Evolutionary conservation across 1,140 invertebrate genomes (phyloP).

Genomic region (Homalodisca vitripennis): DNA sequence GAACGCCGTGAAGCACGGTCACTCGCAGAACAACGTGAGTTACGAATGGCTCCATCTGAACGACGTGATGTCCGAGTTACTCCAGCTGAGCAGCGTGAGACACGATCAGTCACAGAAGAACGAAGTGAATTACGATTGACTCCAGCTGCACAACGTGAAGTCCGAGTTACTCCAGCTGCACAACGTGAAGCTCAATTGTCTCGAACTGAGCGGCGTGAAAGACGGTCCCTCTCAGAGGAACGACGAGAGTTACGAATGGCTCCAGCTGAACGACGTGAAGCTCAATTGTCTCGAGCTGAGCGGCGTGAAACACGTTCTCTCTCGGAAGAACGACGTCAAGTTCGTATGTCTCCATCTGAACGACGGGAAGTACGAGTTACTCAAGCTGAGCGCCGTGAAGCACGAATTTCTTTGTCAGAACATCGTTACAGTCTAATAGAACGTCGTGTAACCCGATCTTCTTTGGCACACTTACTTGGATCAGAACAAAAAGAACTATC

Average conservation of each 20-base stretch:
- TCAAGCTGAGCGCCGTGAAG: background rate
- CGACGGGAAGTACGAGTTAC: background rate
- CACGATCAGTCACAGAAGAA: background rate
- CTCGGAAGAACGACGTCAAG: background rate
- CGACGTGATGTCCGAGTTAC: background rate
- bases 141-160: slow-evolving; percentile 17
- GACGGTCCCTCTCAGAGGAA: background rate
- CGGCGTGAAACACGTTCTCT: background rate
- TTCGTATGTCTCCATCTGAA: slow-evolving; percentile 6
- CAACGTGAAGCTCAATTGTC: background rate
- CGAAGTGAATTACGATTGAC: background rate
- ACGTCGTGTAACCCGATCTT: too few species aligned
- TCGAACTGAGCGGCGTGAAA: background rate
- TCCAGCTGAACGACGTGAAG: background rate
- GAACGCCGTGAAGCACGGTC: background rate
- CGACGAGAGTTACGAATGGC: background rate
- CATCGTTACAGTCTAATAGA: too few species aligned
- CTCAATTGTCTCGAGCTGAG: background rate
- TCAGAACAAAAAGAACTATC: too few species aligned
- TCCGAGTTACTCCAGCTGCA: background rate
- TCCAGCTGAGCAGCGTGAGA: background rate
- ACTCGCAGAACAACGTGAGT: background rate
- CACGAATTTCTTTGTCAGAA: too few species aligned
- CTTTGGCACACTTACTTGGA: too few species aligned
- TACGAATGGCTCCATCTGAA: background rate